These are phyloP conservation scores for Candidula unifasciata DNA, from an alignment of 2,888 invertebrate species.

Conservation along the genomic window DNA sequence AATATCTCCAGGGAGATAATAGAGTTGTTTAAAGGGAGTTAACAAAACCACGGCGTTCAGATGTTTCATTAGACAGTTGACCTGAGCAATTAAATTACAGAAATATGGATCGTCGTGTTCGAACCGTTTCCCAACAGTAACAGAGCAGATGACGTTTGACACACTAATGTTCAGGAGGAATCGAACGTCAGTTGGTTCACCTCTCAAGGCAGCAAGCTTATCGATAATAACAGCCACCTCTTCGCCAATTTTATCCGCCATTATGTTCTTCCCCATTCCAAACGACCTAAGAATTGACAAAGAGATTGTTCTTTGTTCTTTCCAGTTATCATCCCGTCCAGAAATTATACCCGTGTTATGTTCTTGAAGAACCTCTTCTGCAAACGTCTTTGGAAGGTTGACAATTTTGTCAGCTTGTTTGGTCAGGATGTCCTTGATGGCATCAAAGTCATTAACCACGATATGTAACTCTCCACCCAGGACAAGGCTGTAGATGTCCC, in stretches of 20 bases:
- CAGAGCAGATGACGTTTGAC: conserved; percentile 14
- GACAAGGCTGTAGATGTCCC: conserved; percentile 27
- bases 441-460: conserved; percentile 9
- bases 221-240: background rate
- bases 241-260: background rate
- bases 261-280: conserved; percentile 12
- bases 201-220: background rate
- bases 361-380: background rate
- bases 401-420: conserved; percentile 23
- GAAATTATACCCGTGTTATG: conserved; percentile 3
- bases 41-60: background rate
- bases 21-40: background rate
- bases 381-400: background rate
- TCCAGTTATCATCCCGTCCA: conserved; percentile 17
- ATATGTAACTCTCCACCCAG: background rate
- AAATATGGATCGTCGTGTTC: conserved; percentile 32
- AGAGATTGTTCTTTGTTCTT: conserved; percentile 21
- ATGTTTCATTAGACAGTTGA: background rate
- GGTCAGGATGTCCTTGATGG: background rate
- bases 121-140: conserved; percentile 26
- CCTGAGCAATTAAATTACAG: background rate
- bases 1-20: conserved; percentile 17
- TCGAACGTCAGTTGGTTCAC: background rate
- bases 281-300: background rate
- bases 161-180: background rate